These are phyloP conservation scores for Vipera latastei DNA, from an alignment of 2,797 vertebrate species.

Conservation along the genomic window DNA sequence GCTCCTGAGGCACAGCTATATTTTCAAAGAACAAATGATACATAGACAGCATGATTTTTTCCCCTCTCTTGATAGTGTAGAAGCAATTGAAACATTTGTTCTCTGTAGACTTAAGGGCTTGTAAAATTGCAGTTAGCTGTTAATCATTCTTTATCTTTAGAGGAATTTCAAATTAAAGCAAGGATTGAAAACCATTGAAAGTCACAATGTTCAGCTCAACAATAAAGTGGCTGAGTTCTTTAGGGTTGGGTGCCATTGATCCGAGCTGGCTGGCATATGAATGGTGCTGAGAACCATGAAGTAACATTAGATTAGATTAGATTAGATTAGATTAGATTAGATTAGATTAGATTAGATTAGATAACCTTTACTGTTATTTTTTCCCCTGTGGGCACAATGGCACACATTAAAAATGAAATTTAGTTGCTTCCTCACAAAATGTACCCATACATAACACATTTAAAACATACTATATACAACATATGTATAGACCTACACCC, in stretches of 20 bases:
- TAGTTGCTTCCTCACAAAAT: too few species aligned
- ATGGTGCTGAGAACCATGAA: background rate
- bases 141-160: conserved; percentile 48
- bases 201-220: conserved; percentile 7
- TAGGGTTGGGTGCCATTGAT: background rate
- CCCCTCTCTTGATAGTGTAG: background rate
- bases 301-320: too few species aligned
- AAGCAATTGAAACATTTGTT: conserved; percentile 27
- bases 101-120: conserved; percentile 29
- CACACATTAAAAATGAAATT: too few species aligned
- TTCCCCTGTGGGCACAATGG: too few species aligned
- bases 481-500: too few species aligned
- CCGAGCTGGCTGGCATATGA: background rate
- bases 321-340: too few species aligned
- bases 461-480: too few species aligned
- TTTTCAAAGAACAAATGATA: conserved; percentile 50
- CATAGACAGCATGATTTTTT: conserved; percentile 28
- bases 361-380: too few species aligned
- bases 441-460: too few species aligned
- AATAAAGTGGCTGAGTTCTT: background rate
- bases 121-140: conserved; percentile 40
- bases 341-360: too few species aligned
- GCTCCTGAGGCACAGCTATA: conserved; percentile 20
- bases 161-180: conserved; percentile 41
- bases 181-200: conserved; percentile 46